Percentiles rank a stretch among this genome's conserved stretches.
These are phyloP conservation scores for Verasper variegatus DNA, from an alignment of 2,113 vertebrate species.

Conservation along the genomic window DNA sequence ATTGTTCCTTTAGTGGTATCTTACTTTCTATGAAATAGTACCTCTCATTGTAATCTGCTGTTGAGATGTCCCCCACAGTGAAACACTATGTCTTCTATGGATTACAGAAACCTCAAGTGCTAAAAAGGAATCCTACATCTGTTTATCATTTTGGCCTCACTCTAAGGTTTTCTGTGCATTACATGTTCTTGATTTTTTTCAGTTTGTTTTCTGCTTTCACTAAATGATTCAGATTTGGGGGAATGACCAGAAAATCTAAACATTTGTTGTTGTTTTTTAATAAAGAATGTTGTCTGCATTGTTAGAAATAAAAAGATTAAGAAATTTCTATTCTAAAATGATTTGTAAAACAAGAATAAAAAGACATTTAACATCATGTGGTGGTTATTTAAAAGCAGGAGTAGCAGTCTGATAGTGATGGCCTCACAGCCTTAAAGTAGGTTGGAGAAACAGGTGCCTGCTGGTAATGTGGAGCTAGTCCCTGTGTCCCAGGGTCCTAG, in stretches of 20 bases:
- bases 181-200: constrained; percentile 37
- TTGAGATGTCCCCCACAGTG: constrained; percentile 32
- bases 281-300: constrained; percentile 2
- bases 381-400: constrained; percentile 54
- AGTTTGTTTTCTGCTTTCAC: constrained; percentile 13
- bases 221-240: constrained; percentile 47
- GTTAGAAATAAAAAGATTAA: constrained; percentile 17
- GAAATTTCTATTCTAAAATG: constrained; percentile 1
- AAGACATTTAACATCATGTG: background rate
- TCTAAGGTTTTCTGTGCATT: constrained; percentile 54
- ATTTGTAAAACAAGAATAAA: background rate
- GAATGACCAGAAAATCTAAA: constrained; percentile 45
- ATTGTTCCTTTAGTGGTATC: constrained; percentile 34
- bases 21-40: constrained; percentile 31
- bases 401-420: constrained; percentile 18
- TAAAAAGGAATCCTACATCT: constrained; percentile 65
- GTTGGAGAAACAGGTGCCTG: constrained; percentile 78
- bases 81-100: constrained; percentile 24
- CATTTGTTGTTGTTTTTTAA: too few species aligned
- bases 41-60: constrained; percentile 23
- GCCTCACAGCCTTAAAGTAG: constrained; percentile 70
- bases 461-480: constrained; percentile 78
- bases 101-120: constrained; percentile 58
- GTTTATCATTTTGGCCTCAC: constrained; percentile 59
- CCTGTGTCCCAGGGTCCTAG: constrained; percentile 75